Conservation (phyloP, 2,113 vertebrate genomes). For the Rhinopomastus cyanomelas region DNA sequence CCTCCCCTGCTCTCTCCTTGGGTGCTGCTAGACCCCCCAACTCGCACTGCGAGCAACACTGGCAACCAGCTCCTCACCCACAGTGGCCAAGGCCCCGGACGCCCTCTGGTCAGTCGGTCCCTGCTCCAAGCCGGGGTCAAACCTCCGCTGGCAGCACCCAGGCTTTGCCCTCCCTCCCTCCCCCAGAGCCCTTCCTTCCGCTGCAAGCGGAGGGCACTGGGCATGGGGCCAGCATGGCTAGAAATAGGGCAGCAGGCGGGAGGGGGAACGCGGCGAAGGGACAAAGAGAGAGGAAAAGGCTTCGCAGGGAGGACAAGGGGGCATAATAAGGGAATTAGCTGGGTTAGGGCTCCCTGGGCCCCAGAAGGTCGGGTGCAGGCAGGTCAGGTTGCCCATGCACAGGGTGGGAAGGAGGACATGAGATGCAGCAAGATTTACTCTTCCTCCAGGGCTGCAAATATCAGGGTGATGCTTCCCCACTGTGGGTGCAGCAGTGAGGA, state of each 20-base stretch:
- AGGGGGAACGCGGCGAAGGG: background rate
- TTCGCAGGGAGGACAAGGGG: background rate
- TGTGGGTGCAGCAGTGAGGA: background rate
- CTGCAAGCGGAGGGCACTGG: background rate
- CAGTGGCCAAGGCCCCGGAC: accelerated
- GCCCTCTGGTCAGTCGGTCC: background rate
- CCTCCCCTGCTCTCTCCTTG: accelerated
- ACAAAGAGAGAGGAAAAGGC: accelerated
- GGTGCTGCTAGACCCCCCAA: background rate
- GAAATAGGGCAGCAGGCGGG: background rate
- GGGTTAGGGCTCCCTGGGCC: accelerated
- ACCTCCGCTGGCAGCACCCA: background rate
- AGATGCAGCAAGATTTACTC: background rate
- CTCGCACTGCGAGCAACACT: background rate
- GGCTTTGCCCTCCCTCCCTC: background rate
- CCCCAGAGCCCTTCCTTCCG: background rate
- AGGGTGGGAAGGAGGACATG: accelerated
- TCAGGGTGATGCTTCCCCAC: accelerated
- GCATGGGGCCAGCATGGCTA: background rate
- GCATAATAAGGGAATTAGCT: accelerated
- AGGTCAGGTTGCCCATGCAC: background rate
- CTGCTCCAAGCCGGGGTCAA: background rate
- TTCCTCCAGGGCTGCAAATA: background rate
- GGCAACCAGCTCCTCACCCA: background rate
- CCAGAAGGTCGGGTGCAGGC: background rate